A percentile compares a stretch with the other conserved stretches of the same genome.
Evolutionary conservation across 2,888 invertebrate species (phyloP).

Genomic region (Mimachlamys varia): DNA sequence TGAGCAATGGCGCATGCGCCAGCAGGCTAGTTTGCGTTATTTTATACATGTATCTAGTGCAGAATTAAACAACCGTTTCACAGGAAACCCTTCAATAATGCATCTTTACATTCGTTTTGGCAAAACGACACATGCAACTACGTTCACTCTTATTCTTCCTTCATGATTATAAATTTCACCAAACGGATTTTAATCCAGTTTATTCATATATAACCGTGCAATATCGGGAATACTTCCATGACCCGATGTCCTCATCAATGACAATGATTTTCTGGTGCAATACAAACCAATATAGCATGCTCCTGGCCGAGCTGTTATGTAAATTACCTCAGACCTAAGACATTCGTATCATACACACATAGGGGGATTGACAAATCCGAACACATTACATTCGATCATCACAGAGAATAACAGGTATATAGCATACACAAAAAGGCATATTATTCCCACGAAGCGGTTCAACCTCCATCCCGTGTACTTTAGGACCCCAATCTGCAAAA

Average conservation of each 20-base stretch:
- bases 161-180: neutral
- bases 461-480: constrained; percentile 77
- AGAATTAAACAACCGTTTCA: constrained; percentile 20
- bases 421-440: constrained; percentile 77
- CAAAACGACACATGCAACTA: neutral
- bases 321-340: neutral
- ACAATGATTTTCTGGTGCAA: neutral
- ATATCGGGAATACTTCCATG: neutral
- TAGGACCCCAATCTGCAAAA: constrained; percentile 75
- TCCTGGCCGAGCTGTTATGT: neutral
- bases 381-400: constrained; percentile 80
- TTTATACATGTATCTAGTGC: neutral
- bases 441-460: constrained; percentile 72
- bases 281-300: neutral
- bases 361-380: constrained; percentile 80
- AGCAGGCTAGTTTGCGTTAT: constrained; percentile 22
- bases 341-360: constrained; percentile 67
- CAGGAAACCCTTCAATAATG: neutral
- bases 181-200: neutral
- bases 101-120: neutral
- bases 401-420: constrained; percentile 78
- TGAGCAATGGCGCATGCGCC: neutral
- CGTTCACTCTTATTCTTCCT: neutral
- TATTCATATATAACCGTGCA: neutral
- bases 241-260: neutral